These are phyloP conservation scores for Nycticorax nycticorax DNA, from an alignment of 2,113 vertebrate genomes.

Conservation along the genomic window DNA sequence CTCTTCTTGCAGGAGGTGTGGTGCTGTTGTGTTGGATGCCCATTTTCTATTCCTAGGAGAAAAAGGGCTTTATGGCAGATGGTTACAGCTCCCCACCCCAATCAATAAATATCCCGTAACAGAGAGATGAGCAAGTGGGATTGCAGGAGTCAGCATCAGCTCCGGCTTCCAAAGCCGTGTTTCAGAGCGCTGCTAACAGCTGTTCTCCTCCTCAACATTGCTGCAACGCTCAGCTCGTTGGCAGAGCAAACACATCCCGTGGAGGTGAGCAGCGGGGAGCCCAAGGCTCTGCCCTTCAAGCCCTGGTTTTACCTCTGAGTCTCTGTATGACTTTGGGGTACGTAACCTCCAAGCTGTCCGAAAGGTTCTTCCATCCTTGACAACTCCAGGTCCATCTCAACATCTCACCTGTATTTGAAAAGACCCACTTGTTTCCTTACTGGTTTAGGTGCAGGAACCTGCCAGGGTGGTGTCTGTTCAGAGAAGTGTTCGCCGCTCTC, in stretches of 20 bases:
- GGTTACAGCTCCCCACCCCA: background rate
- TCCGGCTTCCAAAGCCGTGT: background rate
- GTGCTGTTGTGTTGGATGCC: background rate
- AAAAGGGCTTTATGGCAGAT: background rate
- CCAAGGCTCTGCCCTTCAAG: background rate
- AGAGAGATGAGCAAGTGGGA: background rate
- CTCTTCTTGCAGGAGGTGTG: background rate
- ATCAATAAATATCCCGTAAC: background rate
- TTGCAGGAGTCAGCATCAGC: background rate
- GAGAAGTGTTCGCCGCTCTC: rapidly evolving
- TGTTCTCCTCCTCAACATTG: background rate
- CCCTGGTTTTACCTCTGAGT: background rate
- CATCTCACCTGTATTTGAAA: too few relatives aligned
- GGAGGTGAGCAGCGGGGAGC: background rate
- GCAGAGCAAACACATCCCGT: background rate
- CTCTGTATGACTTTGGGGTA: background rate
- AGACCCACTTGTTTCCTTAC: rapidly evolving
- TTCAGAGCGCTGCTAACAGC: background rate
- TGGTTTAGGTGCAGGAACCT: background rate
- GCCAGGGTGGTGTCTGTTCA: rapidly evolving
- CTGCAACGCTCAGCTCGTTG: background rate
- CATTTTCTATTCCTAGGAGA: background rate
- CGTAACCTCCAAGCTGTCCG: background rate
- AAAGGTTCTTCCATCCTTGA: background rate
- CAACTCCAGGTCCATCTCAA: background rate